These are phyloP conservation scores for Scortum barcoo DNA, from an alignment of 2,113 vertebrate species.

Conservation along the genomic window DNA sequence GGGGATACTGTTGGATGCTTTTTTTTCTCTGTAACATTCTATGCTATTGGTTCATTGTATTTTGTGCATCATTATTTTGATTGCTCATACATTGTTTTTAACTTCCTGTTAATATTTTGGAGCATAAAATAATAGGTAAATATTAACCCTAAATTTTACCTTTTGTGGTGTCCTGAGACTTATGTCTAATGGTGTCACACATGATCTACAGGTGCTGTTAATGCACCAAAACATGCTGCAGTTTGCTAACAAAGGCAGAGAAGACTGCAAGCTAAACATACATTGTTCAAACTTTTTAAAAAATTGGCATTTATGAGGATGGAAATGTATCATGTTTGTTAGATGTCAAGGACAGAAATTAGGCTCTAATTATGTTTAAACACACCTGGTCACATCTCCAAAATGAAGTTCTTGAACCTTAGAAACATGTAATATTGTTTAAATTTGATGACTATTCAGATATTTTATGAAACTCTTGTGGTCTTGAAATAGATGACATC, in stretches of 20 bases:
- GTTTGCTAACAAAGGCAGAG: neutral
- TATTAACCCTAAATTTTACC: too few relatives aligned
- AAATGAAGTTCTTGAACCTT: neutral
- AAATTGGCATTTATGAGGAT: neutral
- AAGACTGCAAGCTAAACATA: neutral
- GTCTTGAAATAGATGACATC: slow-evolving; percentile 1
- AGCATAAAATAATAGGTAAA: too few relatives aligned
- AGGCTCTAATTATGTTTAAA: neutral
- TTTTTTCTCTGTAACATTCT: too few relatives aligned
- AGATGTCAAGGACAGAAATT: neutral
- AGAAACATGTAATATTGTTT: neutral
- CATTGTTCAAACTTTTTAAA: neutral
- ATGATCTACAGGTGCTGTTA: too few relatives aligned
- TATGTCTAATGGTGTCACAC: too few relatives aligned
- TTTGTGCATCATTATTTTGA: too few relatives aligned
- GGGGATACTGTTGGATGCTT: too few relatives aligned
- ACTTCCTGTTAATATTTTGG: too few relatives aligned
- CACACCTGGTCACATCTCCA: neutral
- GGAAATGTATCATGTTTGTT: neutral
- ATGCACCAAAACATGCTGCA: too few relatives aligned
- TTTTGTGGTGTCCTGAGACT: too few relatives aligned
- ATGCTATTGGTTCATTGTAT: too few relatives aligned
- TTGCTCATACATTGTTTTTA: too few relatives aligned
- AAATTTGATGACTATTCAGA: neutral
- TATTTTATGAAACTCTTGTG: slow-evolving; percentile 7